phyloP scores from a whole-genome alignment of 2,797 vertebrate genomes.

The Galago senegalensis region DNA sequence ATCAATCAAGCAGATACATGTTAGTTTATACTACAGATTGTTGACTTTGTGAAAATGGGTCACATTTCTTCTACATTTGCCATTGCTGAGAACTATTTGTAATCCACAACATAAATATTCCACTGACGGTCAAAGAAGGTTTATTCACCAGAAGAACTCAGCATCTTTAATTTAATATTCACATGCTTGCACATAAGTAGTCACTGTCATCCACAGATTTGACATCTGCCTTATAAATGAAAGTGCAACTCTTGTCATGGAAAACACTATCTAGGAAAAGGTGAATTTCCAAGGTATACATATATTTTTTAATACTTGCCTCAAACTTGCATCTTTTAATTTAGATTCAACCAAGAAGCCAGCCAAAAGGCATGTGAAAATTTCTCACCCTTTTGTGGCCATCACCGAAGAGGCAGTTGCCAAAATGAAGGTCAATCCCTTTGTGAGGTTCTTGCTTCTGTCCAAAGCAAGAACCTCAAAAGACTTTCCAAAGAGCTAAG shows the following conservation, averaged over 20 bases:
- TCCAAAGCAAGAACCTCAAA: too few species aligned
- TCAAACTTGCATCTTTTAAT: background rate
- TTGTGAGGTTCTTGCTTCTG: too few species aligned
- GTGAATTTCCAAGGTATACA: slow-evolving; percentile 16
- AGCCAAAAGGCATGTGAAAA: background rate
- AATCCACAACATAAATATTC: background rate
- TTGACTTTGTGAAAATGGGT: background rate
- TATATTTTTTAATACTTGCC: background rate
- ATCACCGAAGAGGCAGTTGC: too few species aligned
- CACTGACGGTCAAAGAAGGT: background rate
- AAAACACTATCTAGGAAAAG: background rate
- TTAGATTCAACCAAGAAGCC: background rate
- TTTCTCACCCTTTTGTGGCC: background rate
- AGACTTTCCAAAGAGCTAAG: too few species aligned
- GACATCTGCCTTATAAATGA: background rate
- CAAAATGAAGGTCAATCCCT: too few species aligned
- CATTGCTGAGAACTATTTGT: background rate
- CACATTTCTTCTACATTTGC: background rate
- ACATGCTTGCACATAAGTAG: background rate
- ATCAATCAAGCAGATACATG: background rate
- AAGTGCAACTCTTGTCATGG: background rate
- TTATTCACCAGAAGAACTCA: background rate
- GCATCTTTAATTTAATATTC: background rate
- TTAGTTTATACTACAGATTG: background rate
- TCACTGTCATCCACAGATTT: background rate